Evolutionary conservation across 2,113 vertebrate species (phyloP).

Genomic region (Semicossyphus pulcher): DNA sequence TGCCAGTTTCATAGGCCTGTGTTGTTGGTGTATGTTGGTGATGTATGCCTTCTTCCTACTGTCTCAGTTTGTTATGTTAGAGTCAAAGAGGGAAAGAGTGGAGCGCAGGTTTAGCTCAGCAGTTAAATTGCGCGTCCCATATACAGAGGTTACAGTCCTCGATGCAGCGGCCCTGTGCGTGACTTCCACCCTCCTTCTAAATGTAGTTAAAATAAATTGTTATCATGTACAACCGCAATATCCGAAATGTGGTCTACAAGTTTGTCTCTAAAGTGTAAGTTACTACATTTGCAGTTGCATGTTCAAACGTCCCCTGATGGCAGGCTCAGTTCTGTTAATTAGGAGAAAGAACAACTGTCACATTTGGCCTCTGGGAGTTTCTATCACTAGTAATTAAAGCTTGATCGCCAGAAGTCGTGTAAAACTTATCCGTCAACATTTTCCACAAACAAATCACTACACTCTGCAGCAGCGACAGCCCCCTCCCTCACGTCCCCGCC

Average conservation of each 20-base stretch:
- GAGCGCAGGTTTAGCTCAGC: too few species aligned
- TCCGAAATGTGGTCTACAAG: neutral
- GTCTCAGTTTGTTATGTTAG: too few species aligned
- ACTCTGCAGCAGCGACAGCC: neutral
- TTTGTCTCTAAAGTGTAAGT: neutral
- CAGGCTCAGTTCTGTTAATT: conserved; percentile 27
- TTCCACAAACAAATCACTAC: conserved; percentile 17
- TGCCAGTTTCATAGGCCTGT: too few species aligned
- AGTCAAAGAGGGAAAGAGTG: too few species aligned
- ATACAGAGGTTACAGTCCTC: too few species aligned
- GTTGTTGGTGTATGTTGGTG: too few species aligned
- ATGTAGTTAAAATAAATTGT: too few species aligned
- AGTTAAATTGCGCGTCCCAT: too few species aligned
- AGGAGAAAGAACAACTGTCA: conserved; percentile 20
- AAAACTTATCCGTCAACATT: conserved; percentile 31
- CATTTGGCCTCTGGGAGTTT: conserved; percentile 36
- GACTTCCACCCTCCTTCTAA: too few species aligned
- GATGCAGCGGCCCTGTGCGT: too few species aligned
- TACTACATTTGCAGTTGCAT: neutral
- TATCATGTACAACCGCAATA: too few species aligned
- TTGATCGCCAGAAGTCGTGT: conserved; percentile 43
- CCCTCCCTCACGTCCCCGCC: conserved; percentile 9
- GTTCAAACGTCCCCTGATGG: neutral
- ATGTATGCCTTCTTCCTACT: too few species aligned
- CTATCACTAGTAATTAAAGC: conserved; percentile 44